Evolutionary conservation across 2,888 invertebrate species (phyloP), one percentile per base, ranked within the genome.

Genomic region (Melieria omissa): DNA sequence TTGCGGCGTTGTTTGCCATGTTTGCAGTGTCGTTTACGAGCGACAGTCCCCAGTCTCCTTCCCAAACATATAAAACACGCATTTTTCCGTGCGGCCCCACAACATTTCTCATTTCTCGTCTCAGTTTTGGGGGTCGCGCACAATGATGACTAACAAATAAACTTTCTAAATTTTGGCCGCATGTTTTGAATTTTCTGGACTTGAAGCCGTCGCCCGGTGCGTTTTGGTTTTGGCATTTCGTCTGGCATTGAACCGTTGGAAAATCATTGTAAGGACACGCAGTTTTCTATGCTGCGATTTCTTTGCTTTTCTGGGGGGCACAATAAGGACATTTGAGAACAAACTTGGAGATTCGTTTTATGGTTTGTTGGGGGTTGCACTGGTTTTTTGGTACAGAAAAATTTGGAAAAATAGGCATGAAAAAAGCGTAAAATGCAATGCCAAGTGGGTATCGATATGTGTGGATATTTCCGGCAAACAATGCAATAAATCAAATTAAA

Each of bases 401-500:
- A 52, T 52, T 8, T 49, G 12, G 49, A 52, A 52, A 52, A 52
- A 6, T 52, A 6, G 14, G 45, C 9, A 64, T 67, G 74, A 75
- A 78, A 47, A 65, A 63, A 58, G 44, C 66, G 55, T 63, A 67
- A 47, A 71, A 61, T 47, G 74, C 16, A 65, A 42, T 54, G 6
- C 29, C 16, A 16, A 61, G n/a, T 61, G 47, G 58, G 73, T 64
- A 73, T 77, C 73, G 64, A 79, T 79, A 78, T 78, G 81, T 76
- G 78, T 77, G 66, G 82, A 81, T 82, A 83, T 83, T 81, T 84
- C 83, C 84, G 81, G 80, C 81, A 80, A 83, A 84, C 84, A 84
- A 82, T 82, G 81, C 83, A 80, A 84, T 84, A 83, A 84, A 83
- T 83, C 84, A 82, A 81, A 83, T 84, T 80, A 83, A 81, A 83